Conservation (phyloP, 2,113 vertebrate genomes). For the Nesogale talazaci region DNA sequence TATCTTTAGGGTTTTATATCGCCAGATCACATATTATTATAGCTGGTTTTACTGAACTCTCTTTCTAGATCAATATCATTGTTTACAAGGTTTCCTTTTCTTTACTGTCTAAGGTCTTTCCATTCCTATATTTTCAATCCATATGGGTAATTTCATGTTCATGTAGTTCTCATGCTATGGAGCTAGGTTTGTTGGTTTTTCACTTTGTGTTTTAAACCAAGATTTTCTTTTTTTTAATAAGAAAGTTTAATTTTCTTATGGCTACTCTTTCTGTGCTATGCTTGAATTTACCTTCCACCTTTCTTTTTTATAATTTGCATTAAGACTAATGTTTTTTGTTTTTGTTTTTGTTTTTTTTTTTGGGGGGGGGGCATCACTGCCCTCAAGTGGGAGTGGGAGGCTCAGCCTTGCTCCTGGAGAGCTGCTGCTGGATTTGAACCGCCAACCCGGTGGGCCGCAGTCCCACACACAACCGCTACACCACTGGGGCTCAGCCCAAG, state of each 20-base stretch:
- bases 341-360: no score
- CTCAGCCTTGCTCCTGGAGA: no score
- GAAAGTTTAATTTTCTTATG: neutral
- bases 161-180: neutral
- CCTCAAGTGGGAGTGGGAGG: no score
- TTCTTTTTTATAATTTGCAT: neutral
- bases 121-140: neutral
- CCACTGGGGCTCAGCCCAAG: no score
- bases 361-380: no score
- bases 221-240: neutral
- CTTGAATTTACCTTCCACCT: neutral
- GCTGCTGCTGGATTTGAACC: no score
- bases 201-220: neutral
- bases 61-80: neutral
- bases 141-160: neutral
- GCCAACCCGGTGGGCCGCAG: no score
- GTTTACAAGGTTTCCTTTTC: neutral
- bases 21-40: no score
- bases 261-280: neutral
- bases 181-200: neutral
- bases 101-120: neutral
- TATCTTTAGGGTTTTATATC: neutral
- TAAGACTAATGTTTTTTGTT: slow-evolving; percentile 62
- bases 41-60: neutral
- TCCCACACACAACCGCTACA: no score